A percentile compares a stretch with the other conserved stretches of the same genome.
Evolutionary conservation across 1,140 invertebrate species (phyloP).

Genomic region (Elymnias hypermnestra): DNA sequence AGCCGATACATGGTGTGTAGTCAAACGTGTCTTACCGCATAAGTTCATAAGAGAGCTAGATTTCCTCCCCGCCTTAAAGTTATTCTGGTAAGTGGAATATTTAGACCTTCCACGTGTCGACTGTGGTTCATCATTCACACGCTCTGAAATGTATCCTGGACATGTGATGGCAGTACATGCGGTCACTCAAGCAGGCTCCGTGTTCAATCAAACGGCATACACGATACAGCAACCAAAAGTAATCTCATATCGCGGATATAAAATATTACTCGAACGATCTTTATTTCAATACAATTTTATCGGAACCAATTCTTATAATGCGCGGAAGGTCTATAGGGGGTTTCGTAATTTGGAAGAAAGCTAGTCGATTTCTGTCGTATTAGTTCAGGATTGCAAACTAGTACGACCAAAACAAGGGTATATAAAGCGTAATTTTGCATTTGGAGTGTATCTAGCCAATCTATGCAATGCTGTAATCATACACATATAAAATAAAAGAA

Average conservation of each 20-base stretch:
- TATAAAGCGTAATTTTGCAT: conserved; percentile 51
- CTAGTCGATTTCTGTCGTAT: conserved; percentile 33
- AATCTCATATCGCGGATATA: conserved; percentile 39
- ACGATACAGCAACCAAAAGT: conserved; percentile 53
- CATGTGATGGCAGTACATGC: conserved; percentile 32
- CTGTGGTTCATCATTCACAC: conserved; percentile 83
- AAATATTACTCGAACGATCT: conserved; percentile 28
- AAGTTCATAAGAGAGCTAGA: conserved; percentile 95
- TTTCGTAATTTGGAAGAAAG: conserved; percentile 48
- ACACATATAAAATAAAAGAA: conserved; percentile 58
- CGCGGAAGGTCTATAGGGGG: conserved; percentile 67
- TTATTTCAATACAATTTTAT: conserved; percentile 23
- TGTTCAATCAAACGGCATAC: background rate
- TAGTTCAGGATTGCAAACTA: conserved; percentile 48
- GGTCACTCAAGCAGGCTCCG: conserved; percentile 16
- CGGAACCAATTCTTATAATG: conserved; percentile 52
- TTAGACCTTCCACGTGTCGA: conserved; percentile 86
- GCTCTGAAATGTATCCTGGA: conserved; percentile 72
- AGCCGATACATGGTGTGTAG: conserved; percentile 48
- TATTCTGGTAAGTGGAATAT: conserved; percentile 87
- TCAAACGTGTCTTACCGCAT: conserved; percentile 87
- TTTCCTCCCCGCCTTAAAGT: conserved; percentile 89
- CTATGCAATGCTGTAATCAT: conserved; percentile 62
- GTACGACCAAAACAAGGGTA: conserved; percentile 41
- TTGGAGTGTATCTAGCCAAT: conserved; percentile 48